These are phyloP conservation scores for Aethes cnicana DNA, from an alignment of 2,888 invertebrate genomes.

Conservation along the genomic window DNA sequence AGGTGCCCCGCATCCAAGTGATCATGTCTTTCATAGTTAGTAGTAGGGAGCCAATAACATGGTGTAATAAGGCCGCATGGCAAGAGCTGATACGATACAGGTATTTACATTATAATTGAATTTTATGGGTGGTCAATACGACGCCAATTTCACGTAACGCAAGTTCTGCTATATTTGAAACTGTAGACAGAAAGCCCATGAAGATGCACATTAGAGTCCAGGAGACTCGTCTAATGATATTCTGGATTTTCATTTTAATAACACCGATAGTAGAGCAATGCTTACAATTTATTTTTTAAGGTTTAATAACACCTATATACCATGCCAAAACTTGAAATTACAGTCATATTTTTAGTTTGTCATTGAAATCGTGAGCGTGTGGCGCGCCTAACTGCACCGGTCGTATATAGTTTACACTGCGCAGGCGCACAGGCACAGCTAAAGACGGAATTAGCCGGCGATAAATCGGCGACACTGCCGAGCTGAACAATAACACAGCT, in stretches of 20 bases:
- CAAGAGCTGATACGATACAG: conserved; percentile 7
- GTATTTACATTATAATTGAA: conserved; percentile 18
- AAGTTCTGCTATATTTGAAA: background rate
- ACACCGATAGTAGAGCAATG: too few relatives aligned
- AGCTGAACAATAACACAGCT: conserved; percentile 24
- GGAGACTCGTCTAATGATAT: too few relatives aligned
- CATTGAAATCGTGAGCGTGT: conserved; percentile 4
- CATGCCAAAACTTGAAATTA: too few relatives aligned
- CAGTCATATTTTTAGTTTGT: too few relatives aligned
- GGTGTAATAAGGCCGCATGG: conserved; percentile 1
- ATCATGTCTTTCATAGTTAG: background rate
- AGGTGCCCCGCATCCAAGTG: conserved; percentile 33
- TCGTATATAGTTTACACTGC: conserved; percentile 42
- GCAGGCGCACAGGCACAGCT: conserved; percentile 38
- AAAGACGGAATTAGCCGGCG: conserved; percentile 49
- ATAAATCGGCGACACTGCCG: conserved; percentile 46
- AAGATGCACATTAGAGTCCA: too few relatives aligned
- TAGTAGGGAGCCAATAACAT: too few relatives aligned
- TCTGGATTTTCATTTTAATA: too few relatives aligned
- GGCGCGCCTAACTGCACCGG: conserved; percentile 13
- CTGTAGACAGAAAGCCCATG: background rate
- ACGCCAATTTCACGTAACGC: conserved; percentile 3
- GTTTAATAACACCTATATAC: too few relatives aligned
- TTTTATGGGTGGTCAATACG: conserved; percentile 20
- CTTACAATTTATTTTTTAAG: too few relatives aligned